A percentile compares a stretch with the other conserved stretches of the same genome.
Evolutionary conservation across 2,113 vertebrate species (phyloP).

Genomic region (Eptatretus burgeri): DNA sequence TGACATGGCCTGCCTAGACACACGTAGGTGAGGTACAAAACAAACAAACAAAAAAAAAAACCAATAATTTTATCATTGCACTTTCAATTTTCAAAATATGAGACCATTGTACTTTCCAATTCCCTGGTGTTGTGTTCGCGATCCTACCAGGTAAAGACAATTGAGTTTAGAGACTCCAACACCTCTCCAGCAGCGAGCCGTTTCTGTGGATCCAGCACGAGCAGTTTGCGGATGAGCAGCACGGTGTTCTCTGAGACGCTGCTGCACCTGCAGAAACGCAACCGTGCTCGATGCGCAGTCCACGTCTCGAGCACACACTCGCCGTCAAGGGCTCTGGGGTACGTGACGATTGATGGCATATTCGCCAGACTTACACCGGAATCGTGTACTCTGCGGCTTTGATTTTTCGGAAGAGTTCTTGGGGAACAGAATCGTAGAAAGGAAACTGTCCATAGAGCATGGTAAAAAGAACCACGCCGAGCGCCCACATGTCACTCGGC

Average conservation of each 20-base stretch:
- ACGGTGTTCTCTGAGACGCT: conserved; percentile 87
- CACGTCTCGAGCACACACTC: no score
- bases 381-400: conserved; percentile 95
- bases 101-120: background rate
- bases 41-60: background rate
- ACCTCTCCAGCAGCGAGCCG: conserved; percentile 64
- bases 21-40: background rate
- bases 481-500: conserved; percentile 95
- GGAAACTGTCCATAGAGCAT: conserved; percentile 98
- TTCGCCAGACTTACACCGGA: conserved; percentile 46
- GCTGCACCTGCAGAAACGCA: conserved; percentile 31
- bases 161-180: conserved; percentile 62
- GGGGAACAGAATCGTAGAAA: conserved; percentile 97
- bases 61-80: no score
- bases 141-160: conserved; percentile 58
- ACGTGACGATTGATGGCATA: no score
- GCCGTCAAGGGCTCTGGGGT: no score
- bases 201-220: conserved; percentile 84
- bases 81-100: background rate
- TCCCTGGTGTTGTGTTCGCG: conserved; percentile 8
- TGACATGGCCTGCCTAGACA: conserved; percentile 63
- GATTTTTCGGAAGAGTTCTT: conserved; percentile 98
- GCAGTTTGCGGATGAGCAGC: conserved; percentile 77
- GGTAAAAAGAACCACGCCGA: conserved; percentile 89
- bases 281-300: no score